Evolutionary conservation across 2,113 vertebrate genomes (phyloP).

Genomic region (Delphinapterus leucas): DNA sequence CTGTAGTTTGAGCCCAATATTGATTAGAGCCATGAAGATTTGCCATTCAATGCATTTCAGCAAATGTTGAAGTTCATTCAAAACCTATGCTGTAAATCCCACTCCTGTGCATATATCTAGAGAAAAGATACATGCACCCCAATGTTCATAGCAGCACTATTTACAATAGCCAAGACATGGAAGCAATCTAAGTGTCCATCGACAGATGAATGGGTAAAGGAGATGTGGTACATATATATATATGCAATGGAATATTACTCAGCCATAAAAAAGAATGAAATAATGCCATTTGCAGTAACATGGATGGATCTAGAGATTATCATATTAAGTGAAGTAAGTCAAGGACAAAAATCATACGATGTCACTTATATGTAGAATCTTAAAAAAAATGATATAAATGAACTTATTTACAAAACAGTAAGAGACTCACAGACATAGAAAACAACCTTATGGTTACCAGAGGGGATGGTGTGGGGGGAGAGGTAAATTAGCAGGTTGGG

Average conservation of each 20-base stretch:
- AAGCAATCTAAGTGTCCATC: no score
- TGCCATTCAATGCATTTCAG: neutral
- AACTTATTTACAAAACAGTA: neutral
- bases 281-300: no score
- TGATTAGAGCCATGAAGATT: neutral
- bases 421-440: neutral
- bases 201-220: no score
- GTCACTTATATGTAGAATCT: neutral
- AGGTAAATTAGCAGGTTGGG: neutral
- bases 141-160: neutral
- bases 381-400: neutral
- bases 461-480: neutral
- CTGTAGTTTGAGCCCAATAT: neutral
- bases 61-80: neutral
- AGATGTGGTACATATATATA: no score
- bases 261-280: no score
- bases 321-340: neutral
- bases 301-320: neutral
- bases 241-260: no score
- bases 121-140: neutral
- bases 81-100: neutral
- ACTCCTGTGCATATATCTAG: neutral
- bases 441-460: neutral
- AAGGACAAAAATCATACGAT: neutral
- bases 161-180: neutral